phyloP scores from a whole-genome alignment of 2,888 invertebrate species.

The Mythimna lalbum region DNA sequence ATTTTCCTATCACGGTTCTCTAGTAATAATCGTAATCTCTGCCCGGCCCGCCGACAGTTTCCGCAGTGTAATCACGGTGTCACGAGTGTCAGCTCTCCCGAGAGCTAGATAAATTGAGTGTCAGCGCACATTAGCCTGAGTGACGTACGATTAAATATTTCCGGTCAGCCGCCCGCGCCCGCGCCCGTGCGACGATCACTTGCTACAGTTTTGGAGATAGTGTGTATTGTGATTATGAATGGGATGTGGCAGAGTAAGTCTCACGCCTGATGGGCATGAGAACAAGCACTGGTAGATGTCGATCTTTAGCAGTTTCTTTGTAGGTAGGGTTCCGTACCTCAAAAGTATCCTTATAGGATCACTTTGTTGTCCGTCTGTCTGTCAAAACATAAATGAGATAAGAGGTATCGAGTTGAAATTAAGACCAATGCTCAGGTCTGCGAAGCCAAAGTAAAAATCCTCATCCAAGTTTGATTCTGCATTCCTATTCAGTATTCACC shows the following conservation, averaged over 20 bases:
- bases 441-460: too few species aligned
- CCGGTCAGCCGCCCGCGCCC: constrained; percentile 13
- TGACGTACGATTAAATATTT: constrained; percentile 52
- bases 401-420: too few species aligned
- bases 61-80: constrained; percentile 49
- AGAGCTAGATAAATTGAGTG: constrained; percentile 55
- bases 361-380: too few species aligned
- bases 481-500: too few species aligned
- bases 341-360: too few species aligned
- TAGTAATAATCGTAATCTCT: constrained; percentile 27
- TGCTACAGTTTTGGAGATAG: background rate
- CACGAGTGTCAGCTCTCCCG: constrained; percentile 39
- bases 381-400: too few species aligned
- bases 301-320: too few species aligned
- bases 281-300: too few species aligned
- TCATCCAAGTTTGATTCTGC: too few species aligned
- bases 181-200: background rate
- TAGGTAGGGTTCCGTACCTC: too few species aligned
- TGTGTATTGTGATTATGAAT: background rate
- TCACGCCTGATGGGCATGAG: background rate
- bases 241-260: background rate
- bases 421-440: too few species aligned
- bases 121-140: constrained; percentile 36
- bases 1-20: background rate
- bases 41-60: constrained; percentile 9